phyloP scores from a whole-genome alignment of 2,113 vertebrate genomes.

The Carassius carassius region DNA sequence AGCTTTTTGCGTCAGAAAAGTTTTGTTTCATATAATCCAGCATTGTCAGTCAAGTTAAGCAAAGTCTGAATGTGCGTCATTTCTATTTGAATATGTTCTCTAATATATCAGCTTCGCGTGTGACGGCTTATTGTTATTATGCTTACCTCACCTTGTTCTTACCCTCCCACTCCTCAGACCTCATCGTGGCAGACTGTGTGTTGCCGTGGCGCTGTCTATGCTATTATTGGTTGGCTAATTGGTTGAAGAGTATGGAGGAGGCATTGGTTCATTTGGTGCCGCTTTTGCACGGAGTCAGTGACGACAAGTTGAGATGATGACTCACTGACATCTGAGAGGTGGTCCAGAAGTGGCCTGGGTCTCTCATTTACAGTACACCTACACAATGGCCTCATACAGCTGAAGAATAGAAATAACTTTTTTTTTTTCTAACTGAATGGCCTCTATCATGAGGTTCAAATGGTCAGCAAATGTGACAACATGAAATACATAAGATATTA shows the following conservation, averaged over 20 bases:
- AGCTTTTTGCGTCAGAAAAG: not conserved
- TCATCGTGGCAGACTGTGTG: not conserved
- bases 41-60: not conserved
- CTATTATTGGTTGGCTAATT: constrained; percentile 48
- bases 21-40: not conserved
- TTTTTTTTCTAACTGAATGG: not conserved
- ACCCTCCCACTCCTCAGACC: constrained; percentile 12
- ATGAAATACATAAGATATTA: not conserved
- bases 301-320: constrained; percentile 28
- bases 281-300: constrained; percentile 1
- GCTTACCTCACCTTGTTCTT: not conserved
- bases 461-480: not conserved
- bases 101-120: not conserved
- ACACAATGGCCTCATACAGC: not conserved
- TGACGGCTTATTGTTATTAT: not conserved
- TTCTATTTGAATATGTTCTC: not conserved
- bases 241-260: constrained; percentile 34
- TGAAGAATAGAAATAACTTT: not conserved
- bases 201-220: constrained; percentile 40
- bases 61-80: not conserved
- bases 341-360: not conserved
- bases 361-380: not conserved
- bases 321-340: constrained; percentile 10
- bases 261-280: not conserved
- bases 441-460: not conserved